These are phyloP conservation scores for Pantala flavescens DNA, from an alignment of 1,140 invertebrate genomes.

Conservation along the genomic window DNA sequence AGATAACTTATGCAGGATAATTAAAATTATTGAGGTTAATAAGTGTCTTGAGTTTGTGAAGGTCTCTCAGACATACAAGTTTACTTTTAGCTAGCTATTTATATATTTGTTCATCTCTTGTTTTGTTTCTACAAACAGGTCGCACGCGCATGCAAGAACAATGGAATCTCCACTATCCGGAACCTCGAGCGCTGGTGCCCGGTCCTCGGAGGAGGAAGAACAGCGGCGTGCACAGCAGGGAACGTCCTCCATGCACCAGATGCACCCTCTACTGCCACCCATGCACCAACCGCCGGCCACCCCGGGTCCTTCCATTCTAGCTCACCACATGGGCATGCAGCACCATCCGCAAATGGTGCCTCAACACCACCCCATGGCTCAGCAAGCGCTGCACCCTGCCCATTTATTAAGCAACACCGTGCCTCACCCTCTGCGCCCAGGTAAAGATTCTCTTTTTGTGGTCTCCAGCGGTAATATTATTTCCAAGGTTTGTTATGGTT, in stretches of 20 bases:
- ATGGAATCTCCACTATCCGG: conserved; percentile 37
- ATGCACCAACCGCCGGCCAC: neutral
- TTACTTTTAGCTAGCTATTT: too few relatives aligned
- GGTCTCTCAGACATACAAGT: too few relatives aligned
- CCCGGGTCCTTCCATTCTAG: neutral
- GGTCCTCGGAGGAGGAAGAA: conserved; percentile 35
- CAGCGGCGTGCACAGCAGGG: neutral
- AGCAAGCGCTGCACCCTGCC: neutral
- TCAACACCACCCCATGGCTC: neutral
- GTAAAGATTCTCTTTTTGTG: neutral
- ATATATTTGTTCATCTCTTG: too few relatives aligned
- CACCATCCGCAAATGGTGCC: neutral
- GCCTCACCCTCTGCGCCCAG: neutral
- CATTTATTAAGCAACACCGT: neutral
- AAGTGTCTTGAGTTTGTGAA: too few relatives aligned
- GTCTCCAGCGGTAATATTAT: too few relatives aligned
- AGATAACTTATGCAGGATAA: too few relatives aligned
- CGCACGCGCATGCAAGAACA: conserved; percentile 26
- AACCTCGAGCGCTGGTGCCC: conserved; percentile 32
- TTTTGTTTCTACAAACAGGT: conserved; percentile 24
- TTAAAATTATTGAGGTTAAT: too few relatives aligned
- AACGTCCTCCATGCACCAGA: neutral
- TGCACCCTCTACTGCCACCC: neutral
- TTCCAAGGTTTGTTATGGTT: too few relatives aligned
- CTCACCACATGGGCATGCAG: neutral